These are phyloP conservation scores for Sycophila texana DNA, from an alignment of 2,888 invertebrate species.

Conservation along the genomic window DNA sequence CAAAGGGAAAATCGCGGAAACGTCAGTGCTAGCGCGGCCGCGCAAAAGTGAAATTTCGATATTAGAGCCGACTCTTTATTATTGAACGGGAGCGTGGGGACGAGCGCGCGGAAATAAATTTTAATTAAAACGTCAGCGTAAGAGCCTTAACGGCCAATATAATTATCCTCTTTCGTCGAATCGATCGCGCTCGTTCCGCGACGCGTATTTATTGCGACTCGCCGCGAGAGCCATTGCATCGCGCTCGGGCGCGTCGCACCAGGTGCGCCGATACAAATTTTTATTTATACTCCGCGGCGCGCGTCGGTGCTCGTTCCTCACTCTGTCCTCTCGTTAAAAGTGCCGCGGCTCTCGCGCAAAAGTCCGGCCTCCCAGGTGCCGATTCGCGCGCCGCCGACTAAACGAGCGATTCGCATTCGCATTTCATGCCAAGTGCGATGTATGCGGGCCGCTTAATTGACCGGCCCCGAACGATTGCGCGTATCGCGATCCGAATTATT, in stretches of 20 bases:
- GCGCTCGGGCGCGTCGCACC: not conserved
- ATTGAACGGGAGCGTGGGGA: not conserved
- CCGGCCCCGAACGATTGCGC: not conserved
- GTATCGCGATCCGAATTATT: too few relatives aligned
- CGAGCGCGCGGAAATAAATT: slow-evolving; percentile 40
- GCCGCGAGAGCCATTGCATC: too few relatives aligned
- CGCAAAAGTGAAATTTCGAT: slow-evolving; percentile 19
- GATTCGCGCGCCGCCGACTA: not conserved
- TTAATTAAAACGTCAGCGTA: slow-evolving; percentile 48
- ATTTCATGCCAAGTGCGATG: too few relatives aligned
- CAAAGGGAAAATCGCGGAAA: slow-evolving; percentile 17
- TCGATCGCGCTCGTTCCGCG: slow-evolving; percentile 25
- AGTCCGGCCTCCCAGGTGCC: not conserved
- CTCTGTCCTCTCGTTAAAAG: not conserved
- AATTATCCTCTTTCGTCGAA: slow-evolving; percentile 44
- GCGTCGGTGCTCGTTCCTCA: not conserved
- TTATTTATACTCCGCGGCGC: slow-evolving; percentile 18
- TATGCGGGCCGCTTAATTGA: not conserved
- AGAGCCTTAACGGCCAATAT: slow-evolving; percentile 23
- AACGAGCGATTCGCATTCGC: slow-evolving; percentile 3
- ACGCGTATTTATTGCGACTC: slow-evolving; percentile 26
- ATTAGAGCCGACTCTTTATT: slow-evolving; percentile 20
- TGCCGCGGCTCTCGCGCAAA: not conserved
- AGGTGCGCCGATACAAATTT: slow-evolving; percentile 32
- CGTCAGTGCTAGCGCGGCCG: not conserved